Evolutionary conservation across 2,797 vertebrate species (phyloP).

Genomic region (Danionella dracula): DNA sequence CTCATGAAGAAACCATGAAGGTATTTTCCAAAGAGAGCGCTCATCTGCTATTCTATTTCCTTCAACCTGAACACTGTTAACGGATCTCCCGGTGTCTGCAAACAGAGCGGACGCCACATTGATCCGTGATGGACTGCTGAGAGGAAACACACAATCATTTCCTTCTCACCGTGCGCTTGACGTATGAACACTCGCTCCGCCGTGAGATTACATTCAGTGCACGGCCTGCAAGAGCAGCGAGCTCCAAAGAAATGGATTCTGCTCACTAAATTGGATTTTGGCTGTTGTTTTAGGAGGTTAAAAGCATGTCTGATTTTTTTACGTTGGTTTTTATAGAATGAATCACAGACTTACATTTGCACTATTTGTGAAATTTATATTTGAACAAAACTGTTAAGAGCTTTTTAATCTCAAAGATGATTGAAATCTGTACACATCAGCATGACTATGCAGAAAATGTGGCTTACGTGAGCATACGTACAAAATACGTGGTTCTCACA

Average conservation of each 20-base stretch:
- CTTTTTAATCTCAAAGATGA: no score
- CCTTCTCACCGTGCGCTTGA: conserved; percentile 33
- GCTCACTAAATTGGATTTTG: conserved; percentile 3
- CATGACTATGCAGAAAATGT: no score
- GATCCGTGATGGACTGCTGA: conserved; percentile 40
- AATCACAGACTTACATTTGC: no score
- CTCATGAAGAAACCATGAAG: conserved; percentile 1
- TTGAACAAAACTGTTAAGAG: no score
- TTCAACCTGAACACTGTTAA: not conserved
- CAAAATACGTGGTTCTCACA: no score
- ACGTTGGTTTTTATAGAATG: no score
- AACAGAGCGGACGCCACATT: conserved; percentile 39
- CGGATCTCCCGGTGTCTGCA: conserved; percentile 9
- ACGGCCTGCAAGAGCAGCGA: not conserved
- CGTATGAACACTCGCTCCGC: conserved; percentile 6
- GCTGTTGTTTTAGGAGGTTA: not conserved
- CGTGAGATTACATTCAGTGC: conserved; percentile 21
- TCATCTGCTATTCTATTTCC: not conserved
- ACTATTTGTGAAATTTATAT: no score
- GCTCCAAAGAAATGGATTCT: conserved; percentile 11
- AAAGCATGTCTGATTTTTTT: no score
- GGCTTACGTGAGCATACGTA: no score
- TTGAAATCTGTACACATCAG: no score
- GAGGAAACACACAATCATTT: conserved; percentile 39
- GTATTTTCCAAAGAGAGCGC: not conserved